A percentile compares a stretch with the other conserved stretches of the same genome.
phyloP scores from a whole-genome alignment of 2,797 vertebrate genomes.

The Enteromius afrohamiltoni region DNA sequence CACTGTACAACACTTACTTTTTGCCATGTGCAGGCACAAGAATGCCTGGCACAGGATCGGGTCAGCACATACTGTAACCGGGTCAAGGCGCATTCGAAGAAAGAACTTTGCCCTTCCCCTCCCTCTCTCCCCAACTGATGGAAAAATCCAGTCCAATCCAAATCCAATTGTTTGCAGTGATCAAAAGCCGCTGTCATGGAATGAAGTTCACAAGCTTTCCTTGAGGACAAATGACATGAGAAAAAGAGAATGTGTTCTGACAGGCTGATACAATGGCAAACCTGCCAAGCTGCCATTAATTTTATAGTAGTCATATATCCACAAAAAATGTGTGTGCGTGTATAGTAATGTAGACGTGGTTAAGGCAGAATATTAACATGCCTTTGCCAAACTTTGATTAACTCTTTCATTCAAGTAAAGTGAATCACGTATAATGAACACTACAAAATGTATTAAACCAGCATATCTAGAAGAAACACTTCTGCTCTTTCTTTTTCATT shows the following conservation, averaged over 20 bases:
- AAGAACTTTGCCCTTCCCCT: constrained; percentile 36
- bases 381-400: constrained; percentile 8
- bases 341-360: neutral
- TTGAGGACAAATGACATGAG: constrained; percentile 40
- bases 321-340: neutral
- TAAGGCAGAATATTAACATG: constrained; percentile 16
- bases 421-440: neutral
- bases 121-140: constrained; percentile 23
- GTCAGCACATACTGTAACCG: constrained; percentile 24
- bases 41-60: constrained; percentile 31
- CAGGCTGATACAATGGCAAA: constrained; percentile 34
- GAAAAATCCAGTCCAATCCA: constrained; percentile 39
- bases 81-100: constrained; percentile 24
- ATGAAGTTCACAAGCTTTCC: constrained; percentile 40
- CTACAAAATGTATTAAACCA: neutral
- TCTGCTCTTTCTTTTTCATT: neutral
- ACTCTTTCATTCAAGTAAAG: neutral
- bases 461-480: neutral
- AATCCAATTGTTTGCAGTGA: constrained; percentile 40
- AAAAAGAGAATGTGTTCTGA: constrained; percentile 49
- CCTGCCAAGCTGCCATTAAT: constrained; percentile 22
- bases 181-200: constrained; percentile 39
- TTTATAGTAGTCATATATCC: constrained; percentile 24
- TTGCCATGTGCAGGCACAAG: constrained; percentile 38
- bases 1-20: constrained; percentile 28